Percentiles rank a stretch among this genome's conserved stretches.
Conservation (phyloP, 2,888 invertebrate species). For the Caenorhabditis sinica region DNA sequence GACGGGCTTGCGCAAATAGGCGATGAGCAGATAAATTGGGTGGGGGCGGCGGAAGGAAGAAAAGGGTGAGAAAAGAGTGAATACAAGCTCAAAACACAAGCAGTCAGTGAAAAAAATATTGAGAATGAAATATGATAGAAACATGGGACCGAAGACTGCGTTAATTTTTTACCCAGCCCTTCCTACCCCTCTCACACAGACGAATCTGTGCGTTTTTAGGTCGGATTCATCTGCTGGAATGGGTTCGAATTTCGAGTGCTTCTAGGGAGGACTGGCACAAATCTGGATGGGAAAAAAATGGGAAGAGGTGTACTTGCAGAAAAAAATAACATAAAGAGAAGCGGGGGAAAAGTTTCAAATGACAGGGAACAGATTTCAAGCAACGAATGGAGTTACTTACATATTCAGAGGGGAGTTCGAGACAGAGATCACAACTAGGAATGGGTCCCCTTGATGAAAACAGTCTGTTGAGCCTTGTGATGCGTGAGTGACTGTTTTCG, state of each 20-base stretch:
- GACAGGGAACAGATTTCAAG: slow-evolving; percentile 23
- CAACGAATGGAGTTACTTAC: neutral
- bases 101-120: neutral
- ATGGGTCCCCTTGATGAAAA: too few relatives aligned
- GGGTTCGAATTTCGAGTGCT: slow-evolving; percentile 51
- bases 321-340: neutral
- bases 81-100: slow-evolving; percentile 58
- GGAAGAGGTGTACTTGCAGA: slow-evolving; percentile 7
- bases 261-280: neutral
- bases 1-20: slow-evolving; percentile 46
- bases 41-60: slow-evolving; percentile 30
- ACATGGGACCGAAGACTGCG: slow-evolving; percentile 56
- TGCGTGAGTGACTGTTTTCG: too few relatives aligned
- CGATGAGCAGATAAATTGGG: slow-evolving; percentile 56
- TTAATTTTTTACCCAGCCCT: slow-evolving; percentile 30
- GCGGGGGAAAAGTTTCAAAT: slow-evolving; percentile 21
- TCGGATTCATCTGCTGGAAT: slow-evolving; percentile 4
- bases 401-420: neutral
- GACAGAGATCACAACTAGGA: slow-evolving; percentile 6
- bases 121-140: slow-evolving; percentile 62
- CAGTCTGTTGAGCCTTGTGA: too few relatives aligned
- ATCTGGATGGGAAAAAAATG: neutral
- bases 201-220: slow-evolving; percentile 15
- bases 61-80: slow-evolving; percentile 25
- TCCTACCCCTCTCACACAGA: slow-evolving; percentile 3